These are phyloP conservation scores for Andrena marginata DNA, from an alignment of 2,888 invertebrate genomes.

Conservation along the genomic window DNA sequence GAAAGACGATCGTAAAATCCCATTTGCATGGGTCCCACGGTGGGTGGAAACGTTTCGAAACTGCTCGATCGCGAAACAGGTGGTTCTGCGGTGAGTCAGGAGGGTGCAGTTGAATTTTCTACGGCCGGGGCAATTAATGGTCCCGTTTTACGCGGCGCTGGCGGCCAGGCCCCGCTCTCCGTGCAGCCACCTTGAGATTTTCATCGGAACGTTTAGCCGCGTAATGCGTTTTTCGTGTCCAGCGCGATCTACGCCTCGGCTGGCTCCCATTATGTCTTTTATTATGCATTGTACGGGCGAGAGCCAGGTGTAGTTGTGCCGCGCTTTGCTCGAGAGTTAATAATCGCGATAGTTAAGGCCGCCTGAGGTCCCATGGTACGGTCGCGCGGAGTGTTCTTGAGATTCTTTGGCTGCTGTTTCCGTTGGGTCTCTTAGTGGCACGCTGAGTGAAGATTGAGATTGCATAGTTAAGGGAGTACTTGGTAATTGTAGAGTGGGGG, in stretches of 20 bases:
- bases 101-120: constrained; percentile 37
- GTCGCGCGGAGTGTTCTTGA: neutral
- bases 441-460: neutral
- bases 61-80: constrained; percentile 57
- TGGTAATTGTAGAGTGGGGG: neutral
- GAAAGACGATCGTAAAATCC: constrained; percentile 61
- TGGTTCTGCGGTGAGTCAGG: constrained; percentile 49
- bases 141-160: constrained; percentile 21
- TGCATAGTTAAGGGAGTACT: constrained; percentile 4
- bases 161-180: neutral
- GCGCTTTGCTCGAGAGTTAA: constrained; percentile 28
- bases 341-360: neutral
- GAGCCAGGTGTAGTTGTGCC: constrained; percentile 4
- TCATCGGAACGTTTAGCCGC: constrained; percentile 30
- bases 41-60: constrained; percentile 70
- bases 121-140: constrained; percentile 45
- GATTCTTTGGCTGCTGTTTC: neutral
- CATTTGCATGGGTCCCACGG: constrained; percentile 66
- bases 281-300: constrained; percentile 39
- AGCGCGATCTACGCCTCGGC: constrained; percentile 6
- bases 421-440: neutral
- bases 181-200: constrained; percentile 32
- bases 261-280: constrained; percentile 22
- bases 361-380: constrained; percentile 6
- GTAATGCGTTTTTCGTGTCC: constrained; percentile 54